Evolutionary conservation across 2,113 vertebrate genomes (phyloP).

Genomic region (Neodontobutis hainanensis): DNA sequence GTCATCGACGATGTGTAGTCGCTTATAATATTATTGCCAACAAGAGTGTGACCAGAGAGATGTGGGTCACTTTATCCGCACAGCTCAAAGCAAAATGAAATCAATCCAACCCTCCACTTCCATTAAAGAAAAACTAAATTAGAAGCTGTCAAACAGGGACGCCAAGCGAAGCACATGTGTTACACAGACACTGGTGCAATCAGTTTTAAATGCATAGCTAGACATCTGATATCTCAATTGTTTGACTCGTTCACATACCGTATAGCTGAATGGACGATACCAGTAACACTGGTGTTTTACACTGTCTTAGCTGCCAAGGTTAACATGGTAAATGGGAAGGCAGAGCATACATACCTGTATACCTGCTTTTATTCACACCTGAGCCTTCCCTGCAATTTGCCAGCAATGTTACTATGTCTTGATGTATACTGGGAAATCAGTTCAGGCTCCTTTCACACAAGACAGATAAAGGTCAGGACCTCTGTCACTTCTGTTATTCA

Average conservation of each 20-base stretch:
- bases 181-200: neutral
- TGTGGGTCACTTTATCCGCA: constrained; percentile 2
- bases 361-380: no score
- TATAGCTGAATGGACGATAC: no score
- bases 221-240: neutral
- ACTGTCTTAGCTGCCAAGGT: no score
- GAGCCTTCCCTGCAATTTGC: no score
- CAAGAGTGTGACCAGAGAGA: neutral
- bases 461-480: neutral
- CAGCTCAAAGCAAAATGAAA: constrained; percentile 22
- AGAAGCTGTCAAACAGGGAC: neutral
- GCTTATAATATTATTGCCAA: constrained; percentile 11
- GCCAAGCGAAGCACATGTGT: neutral
- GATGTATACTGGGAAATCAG: no score
- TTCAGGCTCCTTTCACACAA: neutral
- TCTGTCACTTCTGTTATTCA: neutral
- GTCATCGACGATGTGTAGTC: constrained; percentile 21
- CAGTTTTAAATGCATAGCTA: neutral
- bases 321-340: no score
- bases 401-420: no score
- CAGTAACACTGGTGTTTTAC: no score
- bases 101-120: neutral
- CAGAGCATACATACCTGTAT: no score
- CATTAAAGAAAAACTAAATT: neutral
- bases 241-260: no score